These are phyloP conservation scores for Cebus imitator DNA, from an alignment of 2,113 vertebrate genomes.

Conservation along the genomic window DNA sequence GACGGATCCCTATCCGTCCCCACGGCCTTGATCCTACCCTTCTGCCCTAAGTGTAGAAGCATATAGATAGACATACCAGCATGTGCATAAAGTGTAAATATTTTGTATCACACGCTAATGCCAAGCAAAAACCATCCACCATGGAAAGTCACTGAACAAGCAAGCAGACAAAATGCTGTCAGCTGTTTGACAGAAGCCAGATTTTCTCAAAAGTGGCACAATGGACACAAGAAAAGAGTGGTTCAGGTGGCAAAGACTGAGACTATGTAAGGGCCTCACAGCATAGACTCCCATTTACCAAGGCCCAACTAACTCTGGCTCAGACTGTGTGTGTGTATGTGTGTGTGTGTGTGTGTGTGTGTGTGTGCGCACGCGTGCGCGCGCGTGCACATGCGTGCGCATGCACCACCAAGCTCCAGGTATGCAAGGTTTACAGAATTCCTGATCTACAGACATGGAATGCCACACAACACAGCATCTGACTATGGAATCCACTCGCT, in stretches of 20 bases:
- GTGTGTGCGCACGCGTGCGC: not conserved
- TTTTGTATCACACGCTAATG: not conserved
- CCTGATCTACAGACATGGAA: not conserved
- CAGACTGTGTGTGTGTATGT: not conserved
- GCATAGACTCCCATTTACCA: not conserved
- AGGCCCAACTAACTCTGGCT: not conserved
- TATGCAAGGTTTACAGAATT: not conserved
- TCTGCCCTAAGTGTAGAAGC: not conserved
- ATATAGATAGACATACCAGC: not conserved
- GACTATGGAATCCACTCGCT: not conserved
- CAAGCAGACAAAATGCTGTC: not conserved
- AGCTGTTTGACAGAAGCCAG: not conserved
- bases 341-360: not conserved
- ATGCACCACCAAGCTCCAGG: accelerated
- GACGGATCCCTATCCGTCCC: not conserved
- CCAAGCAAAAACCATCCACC: not conserved
- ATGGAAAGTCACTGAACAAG: not conserved
- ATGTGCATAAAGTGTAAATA: not conserved
- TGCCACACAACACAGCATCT: not conserved
- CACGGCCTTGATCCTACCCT: not conserved
- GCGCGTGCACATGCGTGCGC: not conserved
- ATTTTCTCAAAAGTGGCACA: not conserved
- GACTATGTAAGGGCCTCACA: not conserved
- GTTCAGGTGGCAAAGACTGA: not conserved
- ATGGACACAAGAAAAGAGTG: not conserved